phyloP scores from a whole-genome alignment of 2,797 vertebrate genomes.

The Podarcis siculus region DNA sequence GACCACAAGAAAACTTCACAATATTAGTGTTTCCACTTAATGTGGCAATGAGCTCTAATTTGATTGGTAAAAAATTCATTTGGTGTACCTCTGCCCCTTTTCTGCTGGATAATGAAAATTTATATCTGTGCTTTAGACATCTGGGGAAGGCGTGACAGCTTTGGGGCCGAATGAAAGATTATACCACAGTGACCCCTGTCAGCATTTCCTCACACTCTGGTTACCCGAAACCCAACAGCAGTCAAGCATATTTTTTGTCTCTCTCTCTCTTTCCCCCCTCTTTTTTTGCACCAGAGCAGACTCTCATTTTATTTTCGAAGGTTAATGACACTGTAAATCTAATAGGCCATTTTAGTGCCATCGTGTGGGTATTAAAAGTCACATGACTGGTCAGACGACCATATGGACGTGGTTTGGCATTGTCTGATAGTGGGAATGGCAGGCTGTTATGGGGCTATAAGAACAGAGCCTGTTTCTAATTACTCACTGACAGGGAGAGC shows the following conservation, averaged over 20 bases:
- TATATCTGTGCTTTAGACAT: constrained; percentile 86
- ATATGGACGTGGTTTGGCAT: constrained; percentile 69
- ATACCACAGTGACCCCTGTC: constrained; percentile 88
- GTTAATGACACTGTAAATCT: constrained; percentile 87
- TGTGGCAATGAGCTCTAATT: constrained; percentile 85
- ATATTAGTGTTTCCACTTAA: constrained; percentile 86
- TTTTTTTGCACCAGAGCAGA: constrained; percentile 63
- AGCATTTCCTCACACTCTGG: constrained; percentile 83
- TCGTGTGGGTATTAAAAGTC: constrained; percentile 82
- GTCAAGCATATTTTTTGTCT: constrained; percentile 72
- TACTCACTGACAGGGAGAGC: constrained; percentile 69
- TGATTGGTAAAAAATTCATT: constrained; percentile 88
- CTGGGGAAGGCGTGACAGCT: constrained; percentile 87
- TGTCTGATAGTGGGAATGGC: constrained; percentile 66
- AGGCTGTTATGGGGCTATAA: constrained; percentile 62
- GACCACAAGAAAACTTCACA: constrained; percentile 85
- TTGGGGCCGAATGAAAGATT: constrained; percentile 88
- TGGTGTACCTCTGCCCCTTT: constrained; percentile 87
- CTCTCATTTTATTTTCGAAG: constrained; percentile 79
- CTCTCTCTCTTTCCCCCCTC: constrained; percentile 45
- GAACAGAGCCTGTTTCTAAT: constrained; percentile 73
- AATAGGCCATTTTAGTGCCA: constrained; percentile 85
- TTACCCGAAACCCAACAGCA: constrained; percentile 85
- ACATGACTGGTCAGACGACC: constrained; percentile 77
- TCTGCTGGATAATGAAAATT: constrained; percentile 88